phyloP scores from a whole-genome alignment of 2,888 invertebrate species.

The Xanthorhoe spadicearia region DNA sequence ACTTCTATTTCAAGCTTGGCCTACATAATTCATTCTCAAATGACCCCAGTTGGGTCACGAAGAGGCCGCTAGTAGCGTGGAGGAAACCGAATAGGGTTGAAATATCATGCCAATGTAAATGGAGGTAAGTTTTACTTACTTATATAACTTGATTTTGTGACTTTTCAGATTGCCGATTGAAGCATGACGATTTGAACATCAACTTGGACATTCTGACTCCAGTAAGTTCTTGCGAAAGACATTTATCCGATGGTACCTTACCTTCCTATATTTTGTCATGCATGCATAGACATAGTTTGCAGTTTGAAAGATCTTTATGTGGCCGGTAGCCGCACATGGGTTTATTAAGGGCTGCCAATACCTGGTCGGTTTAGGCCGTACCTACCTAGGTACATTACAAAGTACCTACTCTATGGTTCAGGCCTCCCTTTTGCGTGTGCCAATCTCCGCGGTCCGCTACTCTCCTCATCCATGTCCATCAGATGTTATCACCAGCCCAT shows the following conservation, averaged over 20 bases:
- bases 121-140: background rate
- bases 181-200: conserved; percentile 81
- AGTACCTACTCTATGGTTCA: too few species aligned
- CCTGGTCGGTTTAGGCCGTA: too few species aligned
- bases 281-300: too few species aligned
- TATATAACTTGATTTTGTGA: conserved; percentile 7
- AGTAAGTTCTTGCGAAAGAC: conserved; percentile 55
- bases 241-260: too few species aligned
- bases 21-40: conserved; percentile 16
- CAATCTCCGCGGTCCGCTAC: too few species aligned
- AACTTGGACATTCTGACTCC: conserved; percentile 79
- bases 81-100: background rate
- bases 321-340: too few species aligned
- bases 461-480: too few species aligned
- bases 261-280: too few species aligned
- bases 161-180: conserved; percentile 77
- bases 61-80: conserved; percentile 7
- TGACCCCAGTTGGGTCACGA: conserved; percentile 16
- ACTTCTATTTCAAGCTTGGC: conserved; percentile 7
- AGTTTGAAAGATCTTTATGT: too few species aligned
- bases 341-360: background rate
- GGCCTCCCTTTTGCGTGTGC: too few species aligned
- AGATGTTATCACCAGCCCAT: too few species aligned
- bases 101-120: background rate
- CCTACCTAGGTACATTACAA: too few species aligned